Evolutionary conservation across 2,113 vertebrate species (phyloP).

Genomic region (Nerophis lumbriciformis): DNA sequence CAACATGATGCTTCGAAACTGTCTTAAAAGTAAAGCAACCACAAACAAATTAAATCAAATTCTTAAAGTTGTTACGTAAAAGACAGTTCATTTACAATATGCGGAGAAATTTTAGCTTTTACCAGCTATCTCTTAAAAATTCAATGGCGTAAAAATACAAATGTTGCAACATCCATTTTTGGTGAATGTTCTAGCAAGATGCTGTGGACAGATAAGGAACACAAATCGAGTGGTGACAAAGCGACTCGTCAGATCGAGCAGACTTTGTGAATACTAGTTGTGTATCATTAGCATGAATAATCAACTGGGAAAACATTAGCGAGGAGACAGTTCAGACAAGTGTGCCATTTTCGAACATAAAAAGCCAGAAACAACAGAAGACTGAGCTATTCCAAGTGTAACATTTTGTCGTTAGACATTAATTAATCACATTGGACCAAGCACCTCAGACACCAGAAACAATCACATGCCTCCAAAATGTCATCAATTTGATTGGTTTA

Average conservation of each 20-base stretch:
- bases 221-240: not conserved
- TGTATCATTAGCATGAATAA: constrained; percentile 14
- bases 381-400: not conserved
- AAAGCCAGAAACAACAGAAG: constrained; percentile 5
- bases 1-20: not conserved
- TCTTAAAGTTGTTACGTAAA: not conserved
- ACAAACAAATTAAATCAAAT: too few relatives aligned
- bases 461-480: constrained; percentile 12
- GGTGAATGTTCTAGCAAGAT: constrained; percentile 5
- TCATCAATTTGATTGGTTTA: too few relatives aligned
- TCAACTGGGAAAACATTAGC: constrained; percentile 8
- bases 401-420: constrained; percentile 7
- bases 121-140: constrained; percentile 23
- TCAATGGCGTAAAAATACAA: not conserved
- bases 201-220: constrained; percentile 32
- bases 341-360: constrained; percentile 14
- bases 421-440: not conserved
- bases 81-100: constrained; percentile 30
- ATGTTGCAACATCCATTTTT: constrained; percentile 3
- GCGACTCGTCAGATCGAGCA: constrained; percentile 5
- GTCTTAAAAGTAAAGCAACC: not conserved
- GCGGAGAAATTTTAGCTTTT: constrained; percentile 23
- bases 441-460: not conserved
- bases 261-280: constrained; percentile 2
- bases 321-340: not conserved